Conservation (phyloP, 2,888 invertebrate species). For the Heterodera filipjevi region DNA sequence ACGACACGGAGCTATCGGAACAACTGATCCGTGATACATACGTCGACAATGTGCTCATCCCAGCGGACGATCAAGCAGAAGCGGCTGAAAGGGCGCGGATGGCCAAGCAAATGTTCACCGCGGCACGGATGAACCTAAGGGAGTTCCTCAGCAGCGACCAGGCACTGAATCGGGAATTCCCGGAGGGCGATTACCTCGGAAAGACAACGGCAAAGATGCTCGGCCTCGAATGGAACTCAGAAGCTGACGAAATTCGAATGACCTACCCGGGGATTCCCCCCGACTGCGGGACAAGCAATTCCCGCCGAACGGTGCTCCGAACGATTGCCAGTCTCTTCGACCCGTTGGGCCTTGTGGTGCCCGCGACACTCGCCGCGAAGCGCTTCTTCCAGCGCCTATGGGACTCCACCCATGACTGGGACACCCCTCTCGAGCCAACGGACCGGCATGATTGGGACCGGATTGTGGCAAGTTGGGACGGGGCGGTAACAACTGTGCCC, state of each 20-base stretch:
- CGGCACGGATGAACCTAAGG: constrained; percentile 39
- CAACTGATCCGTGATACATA: no score
- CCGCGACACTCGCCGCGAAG: no score
- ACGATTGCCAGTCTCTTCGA: no score
- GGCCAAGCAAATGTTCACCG: constrained; percentile 38
- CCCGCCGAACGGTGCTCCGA: constrained; percentile 31
- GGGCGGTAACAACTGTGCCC: no score
- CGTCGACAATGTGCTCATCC: no score
- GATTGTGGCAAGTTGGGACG: no score
- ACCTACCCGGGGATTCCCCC: background rate
- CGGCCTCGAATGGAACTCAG: constrained; percentile 29
- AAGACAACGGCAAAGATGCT: constrained; percentile 27
- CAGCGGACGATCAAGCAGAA: constrained; percentile 21
- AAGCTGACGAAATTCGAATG: constrained; percentile 18
- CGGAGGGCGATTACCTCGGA: constrained; percentile 21
- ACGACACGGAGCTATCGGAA: no score
- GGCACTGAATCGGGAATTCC: no score
- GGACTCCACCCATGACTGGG: constrained; percentile 33
- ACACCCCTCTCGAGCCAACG: background rate
- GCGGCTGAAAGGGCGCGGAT: constrained; percentile 24
- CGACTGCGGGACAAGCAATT: background rate
- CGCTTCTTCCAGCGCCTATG: no score
- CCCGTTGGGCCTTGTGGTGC: no score
- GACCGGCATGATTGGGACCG: constrained; percentile 20
- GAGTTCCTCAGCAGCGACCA: no score